Conservation (phyloP, 2,888 invertebrate genomes). For the Eumerus sabulonum region DNA sequence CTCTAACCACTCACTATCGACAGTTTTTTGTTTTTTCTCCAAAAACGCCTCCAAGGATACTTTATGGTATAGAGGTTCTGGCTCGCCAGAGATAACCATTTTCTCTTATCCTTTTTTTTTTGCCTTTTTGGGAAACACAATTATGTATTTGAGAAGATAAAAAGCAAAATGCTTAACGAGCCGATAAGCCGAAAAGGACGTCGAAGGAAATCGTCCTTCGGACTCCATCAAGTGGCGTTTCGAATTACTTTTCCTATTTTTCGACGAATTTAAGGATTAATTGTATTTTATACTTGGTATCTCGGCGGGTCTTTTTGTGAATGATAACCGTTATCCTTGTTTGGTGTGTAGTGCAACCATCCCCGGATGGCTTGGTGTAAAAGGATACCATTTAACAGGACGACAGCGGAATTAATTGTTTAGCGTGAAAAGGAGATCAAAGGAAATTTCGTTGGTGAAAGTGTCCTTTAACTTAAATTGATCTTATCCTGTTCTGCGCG, state of each 20-base stretch:
- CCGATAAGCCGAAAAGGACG: slow-evolving; percentile 4
- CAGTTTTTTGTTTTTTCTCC: slow-evolving; percentile 30
- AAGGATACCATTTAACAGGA: slow-evolving; percentile 35
- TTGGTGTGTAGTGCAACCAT: slow-evolving; percentile 4
- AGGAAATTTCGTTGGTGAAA: not conserved
- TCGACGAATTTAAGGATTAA: slow-evolving; percentile 17
- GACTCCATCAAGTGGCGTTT: slow-evolving; percentile 62
- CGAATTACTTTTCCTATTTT: slow-evolving; percentile 29
- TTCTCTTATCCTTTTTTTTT: slow-evolving; percentile 41
- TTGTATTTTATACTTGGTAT: slow-evolving; percentile 42
- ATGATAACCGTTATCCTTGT: slow-evolving; percentile 3
- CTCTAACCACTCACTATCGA: slow-evolving; percentile 32
- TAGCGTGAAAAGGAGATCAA: slow-evolving; percentile 28
- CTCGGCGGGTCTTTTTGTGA: slow-evolving; percentile 17
- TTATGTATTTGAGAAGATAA: slow-evolving; percentile 15
- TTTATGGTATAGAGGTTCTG: slow-evolving; percentile 10
- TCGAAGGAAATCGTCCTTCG: slow-evolving; percentile 33
- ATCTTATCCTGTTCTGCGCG: slow-evolving; percentile 12
- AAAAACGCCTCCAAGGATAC: slow-evolving; percentile 32
- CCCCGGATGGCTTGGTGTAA: not conserved
- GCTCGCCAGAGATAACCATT: slow-evolving; percentile 4
- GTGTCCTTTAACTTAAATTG: too few species aligned
- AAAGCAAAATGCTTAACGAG: slow-evolving; percentile 31
- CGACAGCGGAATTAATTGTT: slow-evolving; percentile 48
- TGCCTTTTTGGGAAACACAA: slow-evolving; percentile 50